A percentile compares a stretch with the other conserved stretches of the same genome.
Evolutionary conservation across 1,140 invertebrate species (phyloP).

Genomic region (Lucilia cuprina): DNA sequence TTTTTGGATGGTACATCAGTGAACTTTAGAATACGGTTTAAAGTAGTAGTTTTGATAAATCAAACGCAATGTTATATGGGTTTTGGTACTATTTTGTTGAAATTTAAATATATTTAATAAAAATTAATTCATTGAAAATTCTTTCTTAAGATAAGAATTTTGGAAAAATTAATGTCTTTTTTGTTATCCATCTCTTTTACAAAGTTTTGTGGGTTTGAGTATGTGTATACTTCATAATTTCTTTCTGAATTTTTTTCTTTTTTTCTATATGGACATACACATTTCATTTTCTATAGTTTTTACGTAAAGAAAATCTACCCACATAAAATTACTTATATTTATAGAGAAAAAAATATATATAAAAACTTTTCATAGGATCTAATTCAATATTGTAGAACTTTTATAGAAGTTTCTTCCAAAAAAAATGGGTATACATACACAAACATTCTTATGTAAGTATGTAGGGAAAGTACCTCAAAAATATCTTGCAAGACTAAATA

Average conservation of each 20-base stretch:
- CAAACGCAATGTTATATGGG: too few relatives aligned
- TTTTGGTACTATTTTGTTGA: too few relatives aligned
- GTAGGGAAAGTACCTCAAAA: not conserved
- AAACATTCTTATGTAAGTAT: too few relatives aligned
- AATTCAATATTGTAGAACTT: slow-evolving; percentile 32
- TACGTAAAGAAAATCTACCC: not conserved
- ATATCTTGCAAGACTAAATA: not conserved
- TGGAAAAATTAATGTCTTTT: too few relatives aligned
- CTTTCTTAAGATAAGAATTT: too few relatives aligned
- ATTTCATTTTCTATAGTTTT: not conserved
- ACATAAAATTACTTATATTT: not conserved
- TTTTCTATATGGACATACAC: not conserved
- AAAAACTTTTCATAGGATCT: slow-evolving; percentile 4
- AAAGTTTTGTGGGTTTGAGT: too few relatives aligned
- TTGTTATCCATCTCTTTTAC: too few relatives aligned
- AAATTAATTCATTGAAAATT: too few relatives aligned
- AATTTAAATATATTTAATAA: too few relatives aligned
- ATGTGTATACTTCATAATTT: slow-evolving; percentile 23
- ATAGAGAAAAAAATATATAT: not conserved
- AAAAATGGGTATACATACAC: not conserved
- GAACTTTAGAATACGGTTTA: too few relatives aligned
- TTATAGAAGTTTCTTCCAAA: not conserved
- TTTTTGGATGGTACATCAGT: too few relatives aligned
- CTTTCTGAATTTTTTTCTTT: not conserved
- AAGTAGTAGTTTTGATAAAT: too few relatives aligned